phyloP scores from a whole-genome alignment of 2,888 invertebrate genomes.

The Lysandra bellargus region DNA sequence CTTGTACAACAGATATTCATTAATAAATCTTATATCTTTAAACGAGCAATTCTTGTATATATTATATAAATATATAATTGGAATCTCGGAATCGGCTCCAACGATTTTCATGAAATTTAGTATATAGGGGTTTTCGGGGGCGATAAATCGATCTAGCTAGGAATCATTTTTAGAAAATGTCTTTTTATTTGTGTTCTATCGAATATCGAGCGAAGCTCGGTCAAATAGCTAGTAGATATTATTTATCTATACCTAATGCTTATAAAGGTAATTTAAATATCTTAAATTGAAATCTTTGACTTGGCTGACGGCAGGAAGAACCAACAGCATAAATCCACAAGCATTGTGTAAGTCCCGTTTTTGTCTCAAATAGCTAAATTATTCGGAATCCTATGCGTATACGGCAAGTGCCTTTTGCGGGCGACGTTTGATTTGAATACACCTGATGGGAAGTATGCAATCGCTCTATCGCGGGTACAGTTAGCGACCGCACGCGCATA shows the following conservation, averaged over 20 bases:
- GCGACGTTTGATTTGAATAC: slow-evolving; percentile 28
- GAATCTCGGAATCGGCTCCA: too few relatives aligned
- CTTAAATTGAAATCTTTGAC: not conserved
- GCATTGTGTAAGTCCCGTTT: slow-evolving; percentile 14
- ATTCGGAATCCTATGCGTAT: slow-evolving; percentile 19
- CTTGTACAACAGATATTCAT: too few relatives aligned
- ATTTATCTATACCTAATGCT: not conserved
- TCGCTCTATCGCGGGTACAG: slow-evolving; percentile 9
- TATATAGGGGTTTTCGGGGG: too few relatives aligned
- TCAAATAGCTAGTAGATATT: too few relatives aligned
- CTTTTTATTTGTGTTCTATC: too few relatives aligned
- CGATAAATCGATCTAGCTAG: too few relatives aligned
- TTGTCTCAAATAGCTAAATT: slow-evolving; percentile 18
- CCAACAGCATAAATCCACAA: not conserved
- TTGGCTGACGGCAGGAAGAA: not conserved
- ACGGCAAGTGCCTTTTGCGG: slow-evolving; percentile 14
- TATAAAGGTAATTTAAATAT: not conserved
- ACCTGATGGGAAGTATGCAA: slow-evolving; percentile 21
- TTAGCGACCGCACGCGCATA: slow-evolving; percentile 15
- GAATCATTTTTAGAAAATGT: too few relatives aligned
- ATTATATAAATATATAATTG: too few relatives aligned
- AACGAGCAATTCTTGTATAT: too few relatives aligned
- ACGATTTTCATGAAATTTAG: too few relatives aligned
- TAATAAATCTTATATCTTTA: too few relatives aligned
- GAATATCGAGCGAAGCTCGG: too few relatives aligned